Conservation (phyloP, 2,113 vertebrate species). For the Burhinus oedicnemus region DNA sequence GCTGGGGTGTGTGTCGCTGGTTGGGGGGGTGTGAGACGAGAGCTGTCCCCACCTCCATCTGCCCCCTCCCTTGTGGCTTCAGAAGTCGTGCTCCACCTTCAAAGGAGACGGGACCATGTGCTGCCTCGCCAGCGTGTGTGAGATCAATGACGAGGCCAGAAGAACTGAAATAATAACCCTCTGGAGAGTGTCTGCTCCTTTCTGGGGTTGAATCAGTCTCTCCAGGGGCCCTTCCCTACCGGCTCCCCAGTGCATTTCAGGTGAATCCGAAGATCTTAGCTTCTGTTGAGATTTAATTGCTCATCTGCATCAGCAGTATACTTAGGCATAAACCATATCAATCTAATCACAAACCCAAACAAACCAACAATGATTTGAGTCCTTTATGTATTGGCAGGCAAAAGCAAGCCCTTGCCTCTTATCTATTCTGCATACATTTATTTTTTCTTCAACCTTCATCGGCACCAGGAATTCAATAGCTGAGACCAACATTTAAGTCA, state of each 20-base stretch:
- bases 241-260: background rate
- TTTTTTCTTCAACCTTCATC: background rate
- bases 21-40: too few relatives aligned
- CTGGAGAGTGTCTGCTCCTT: background rate
- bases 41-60: too few relatives aligned
- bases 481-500: background rate
- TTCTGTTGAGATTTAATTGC: background rate
- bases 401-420: background rate
- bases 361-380: background rate
- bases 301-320: background rate
- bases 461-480: background rate
- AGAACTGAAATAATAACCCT: background rate
- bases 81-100: background rate
- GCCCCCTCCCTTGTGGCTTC: background rate
- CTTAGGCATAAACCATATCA: background rate
- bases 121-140: accelerated
- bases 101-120: background rate
- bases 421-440: background rate
- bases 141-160: background rate
- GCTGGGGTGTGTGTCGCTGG: too few relatives aligned
- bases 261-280: background rate
- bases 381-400: background rate
- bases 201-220: background rate
- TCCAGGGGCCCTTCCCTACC: background rate
- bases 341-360: background rate